Evolutionary conservation across 2,113 vertebrate species (phyloP).

Genomic region (Chamaea fasciata): DNA sequence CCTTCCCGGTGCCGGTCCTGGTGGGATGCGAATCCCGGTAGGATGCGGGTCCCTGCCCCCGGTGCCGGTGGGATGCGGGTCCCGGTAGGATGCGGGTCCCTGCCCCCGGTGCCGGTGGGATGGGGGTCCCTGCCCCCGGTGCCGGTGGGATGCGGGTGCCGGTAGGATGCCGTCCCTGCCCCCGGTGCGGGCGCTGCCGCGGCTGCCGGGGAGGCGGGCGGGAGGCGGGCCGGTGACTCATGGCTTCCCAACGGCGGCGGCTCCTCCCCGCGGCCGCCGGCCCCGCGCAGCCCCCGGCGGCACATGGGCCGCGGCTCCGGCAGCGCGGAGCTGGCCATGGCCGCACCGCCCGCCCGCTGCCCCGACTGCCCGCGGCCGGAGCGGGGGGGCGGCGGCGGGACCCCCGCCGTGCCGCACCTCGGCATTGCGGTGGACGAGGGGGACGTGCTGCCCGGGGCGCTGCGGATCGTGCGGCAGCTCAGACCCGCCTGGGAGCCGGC

Average conservation of each 20-base stretch:
- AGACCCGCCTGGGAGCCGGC: conserved; percentile 83
- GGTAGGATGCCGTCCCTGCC: neutral
- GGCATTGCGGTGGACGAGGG: conserved; percentile 86
- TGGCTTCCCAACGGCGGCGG: conserved; percentile 49
- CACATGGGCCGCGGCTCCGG: conserved; percentile 55
- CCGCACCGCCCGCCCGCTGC: conserved; percentile 35
- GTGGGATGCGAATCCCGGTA: fast-evolving
- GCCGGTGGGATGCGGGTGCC: neutral
- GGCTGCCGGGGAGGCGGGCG: neutral
- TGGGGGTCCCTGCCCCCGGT: fast-evolving
- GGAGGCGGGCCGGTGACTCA: conserved; percentile 53
- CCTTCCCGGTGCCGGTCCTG: neutral
- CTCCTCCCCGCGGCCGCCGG: conserved; percentile 27
- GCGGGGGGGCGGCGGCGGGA: conserved; percentile 66
- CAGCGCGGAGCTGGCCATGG: conserved; percentile 59
- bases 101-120: fast-evolving
- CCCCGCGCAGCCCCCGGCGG: conserved; percentile 16
- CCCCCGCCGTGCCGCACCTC: conserved; percentile 77
- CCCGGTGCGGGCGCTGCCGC: neutral
- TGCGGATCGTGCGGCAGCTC: conserved; percentile 85
- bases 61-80: neutral
- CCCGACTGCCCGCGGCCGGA: neutral
- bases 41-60: no score
- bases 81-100: no score
- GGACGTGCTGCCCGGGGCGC: conserved; percentile 83